A percentile compares a stretch with the other conserved stretches of the same genome.
These are phyloP conservation scores for Opisthocomus hoazin DNA, from an alignment of 2,113 vertebrate genomes.

Conservation along the genomic window DNA sequence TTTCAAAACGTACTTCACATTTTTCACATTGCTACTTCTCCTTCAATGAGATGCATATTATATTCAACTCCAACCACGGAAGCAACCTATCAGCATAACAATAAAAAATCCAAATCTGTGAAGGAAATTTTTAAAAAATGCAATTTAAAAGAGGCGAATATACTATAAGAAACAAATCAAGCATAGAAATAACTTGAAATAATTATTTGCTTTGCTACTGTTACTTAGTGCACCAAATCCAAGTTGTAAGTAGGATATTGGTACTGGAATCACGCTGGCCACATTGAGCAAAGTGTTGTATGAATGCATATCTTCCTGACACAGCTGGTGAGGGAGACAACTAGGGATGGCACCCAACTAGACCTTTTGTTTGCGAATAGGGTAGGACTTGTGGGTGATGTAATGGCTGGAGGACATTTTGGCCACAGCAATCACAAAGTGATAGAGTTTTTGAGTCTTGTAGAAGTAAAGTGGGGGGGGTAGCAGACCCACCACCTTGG, in stretches of 20 bases:
- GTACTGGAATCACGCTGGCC: background rate
- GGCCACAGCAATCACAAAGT: too few relatives aligned
- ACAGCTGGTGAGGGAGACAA: too few relatives aligned
- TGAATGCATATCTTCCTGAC: too few relatives aligned
- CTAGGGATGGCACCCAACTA: too few relatives aligned
- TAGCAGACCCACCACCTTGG: too few relatives aligned
- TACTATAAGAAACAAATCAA: background rate
- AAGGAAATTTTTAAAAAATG: background rate
- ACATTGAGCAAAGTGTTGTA: background rate
- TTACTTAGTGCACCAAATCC: background rate
- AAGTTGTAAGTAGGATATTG: background rate
- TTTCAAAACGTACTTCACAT: background rate
- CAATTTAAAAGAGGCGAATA: background rate
- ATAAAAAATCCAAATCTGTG: background rate
- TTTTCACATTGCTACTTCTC: background rate
- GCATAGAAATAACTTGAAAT: background rate
- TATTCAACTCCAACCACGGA: background rate
- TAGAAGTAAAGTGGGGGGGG: too few relatives aligned
- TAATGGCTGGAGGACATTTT: too few relatives aligned
- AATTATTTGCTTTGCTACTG: background rate
- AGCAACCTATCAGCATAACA: background rate
- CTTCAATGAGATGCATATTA: background rate
- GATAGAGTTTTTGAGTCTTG: too few relatives aligned
- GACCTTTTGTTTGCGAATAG: too few relatives aligned
- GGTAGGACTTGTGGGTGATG: too few relatives aligned